Percentiles rank a stretch among this genome's conserved stretches.
Evolutionary conservation across 2,113 vertebrate genomes (phyloP).

Genomic region (Silurus asotus): DNA sequence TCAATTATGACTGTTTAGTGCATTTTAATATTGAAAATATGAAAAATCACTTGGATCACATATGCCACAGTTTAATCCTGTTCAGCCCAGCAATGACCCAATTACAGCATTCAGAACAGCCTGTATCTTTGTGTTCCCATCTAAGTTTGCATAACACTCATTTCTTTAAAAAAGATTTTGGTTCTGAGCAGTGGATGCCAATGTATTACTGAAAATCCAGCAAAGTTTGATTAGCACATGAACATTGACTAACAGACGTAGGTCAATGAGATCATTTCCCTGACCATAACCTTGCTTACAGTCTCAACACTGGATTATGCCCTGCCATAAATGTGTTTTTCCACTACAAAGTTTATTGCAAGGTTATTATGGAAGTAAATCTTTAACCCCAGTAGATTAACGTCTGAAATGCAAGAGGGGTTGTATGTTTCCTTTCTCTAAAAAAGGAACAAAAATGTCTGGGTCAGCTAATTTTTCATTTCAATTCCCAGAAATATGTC

Average conservation of each 20-base stretch:
- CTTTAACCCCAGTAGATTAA: slow-evolving; percentile 49
- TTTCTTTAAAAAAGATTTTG: slow-evolving; percentile 5
- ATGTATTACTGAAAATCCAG: background rate
- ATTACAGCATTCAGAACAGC: background rate
- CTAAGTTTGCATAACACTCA: slow-evolving; percentile 5
- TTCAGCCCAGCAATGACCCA: background rate
- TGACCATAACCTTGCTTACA: slow-evolving; percentile 7
- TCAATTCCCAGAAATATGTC: slow-evolving; percentile 21
- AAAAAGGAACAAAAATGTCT: slow-evolving; percentile 39
- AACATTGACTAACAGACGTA: slow-evolving; percentile 14
- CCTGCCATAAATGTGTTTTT: slow-evolving; percentile 56
- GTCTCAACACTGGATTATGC: slow-evolving; percentile 51
- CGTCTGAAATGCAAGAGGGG: slow-evolving; percentile 30
- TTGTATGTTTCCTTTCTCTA: background rate
- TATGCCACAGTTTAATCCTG: background rate
- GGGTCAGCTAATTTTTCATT: slow-evolving; percentile 35
- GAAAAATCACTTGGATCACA: background rate
- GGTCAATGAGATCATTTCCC: background rate
- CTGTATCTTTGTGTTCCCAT: background rate
- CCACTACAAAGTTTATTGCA: slow-evolving; percentile 49
- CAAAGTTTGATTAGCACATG: background rate
- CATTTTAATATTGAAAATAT: slow-evolving; percentile 5
- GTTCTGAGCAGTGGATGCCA: slow-evolving; percentile 3
- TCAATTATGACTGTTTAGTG: background rate
- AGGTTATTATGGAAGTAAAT: slow-evolving; percentile 48